These are phyloP conservation scores for sheep (Ovis aries) DNA, from an alignment of 2,113 vertebrate species.

Conservation along the genomic window DNA sequence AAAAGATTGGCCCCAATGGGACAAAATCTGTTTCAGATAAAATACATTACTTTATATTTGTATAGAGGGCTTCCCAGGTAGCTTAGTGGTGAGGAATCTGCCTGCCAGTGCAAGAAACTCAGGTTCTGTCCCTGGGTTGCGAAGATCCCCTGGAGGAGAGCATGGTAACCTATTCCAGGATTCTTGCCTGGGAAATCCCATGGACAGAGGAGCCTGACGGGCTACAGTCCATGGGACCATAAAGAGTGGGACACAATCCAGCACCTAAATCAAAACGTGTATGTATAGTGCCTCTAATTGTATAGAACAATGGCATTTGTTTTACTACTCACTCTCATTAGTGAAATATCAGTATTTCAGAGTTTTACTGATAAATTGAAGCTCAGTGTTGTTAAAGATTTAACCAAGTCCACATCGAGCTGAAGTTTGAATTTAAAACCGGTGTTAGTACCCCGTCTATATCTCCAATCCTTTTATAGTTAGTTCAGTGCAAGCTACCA, in stretches of 20 bases:
- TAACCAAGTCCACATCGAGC: neutral
- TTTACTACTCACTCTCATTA: neutral
- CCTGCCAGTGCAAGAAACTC: neutral
- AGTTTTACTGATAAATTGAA: neutral
- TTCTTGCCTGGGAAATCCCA: neutral
- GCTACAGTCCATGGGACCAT: neutral
- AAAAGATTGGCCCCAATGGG: neutral
- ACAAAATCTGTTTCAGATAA: neutral
- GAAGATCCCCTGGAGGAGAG: neutral
- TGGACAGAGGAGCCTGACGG: neutral
- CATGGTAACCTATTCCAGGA: neutral
- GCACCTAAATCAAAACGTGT: accelerated
- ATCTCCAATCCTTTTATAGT: too few species aligned
- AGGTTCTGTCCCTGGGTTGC: neutral
- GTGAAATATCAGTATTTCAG: neutral
- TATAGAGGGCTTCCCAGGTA: neutral
- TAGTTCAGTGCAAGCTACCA: accelerated
- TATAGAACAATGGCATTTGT: accelerated
- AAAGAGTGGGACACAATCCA: neutral
- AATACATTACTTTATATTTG: neutral
- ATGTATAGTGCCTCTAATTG: accelerated
- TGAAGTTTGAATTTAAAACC: neutral
- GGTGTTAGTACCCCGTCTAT: accelerated
- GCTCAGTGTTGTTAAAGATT: neutral
- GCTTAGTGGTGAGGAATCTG: neutral